Conservation (phyloP, 2,888 invertebrate species). For the Drosophila rellima region DNA sequence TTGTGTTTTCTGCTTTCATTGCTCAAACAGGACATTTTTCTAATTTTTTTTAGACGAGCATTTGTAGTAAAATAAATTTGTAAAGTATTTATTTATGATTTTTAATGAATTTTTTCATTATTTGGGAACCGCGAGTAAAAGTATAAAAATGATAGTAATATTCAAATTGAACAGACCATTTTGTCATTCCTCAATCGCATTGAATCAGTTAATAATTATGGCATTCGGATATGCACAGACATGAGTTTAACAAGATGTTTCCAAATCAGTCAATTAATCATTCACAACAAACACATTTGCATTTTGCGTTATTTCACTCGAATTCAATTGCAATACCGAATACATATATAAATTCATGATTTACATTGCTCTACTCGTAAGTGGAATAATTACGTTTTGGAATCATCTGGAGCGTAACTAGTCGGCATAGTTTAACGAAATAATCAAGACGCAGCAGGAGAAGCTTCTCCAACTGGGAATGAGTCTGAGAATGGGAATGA, state of each 20-base stretch:
- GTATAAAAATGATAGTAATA: neutral
- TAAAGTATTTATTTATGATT: too few relatives aligned
- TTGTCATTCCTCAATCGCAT: slow-evolving; percentile 1
- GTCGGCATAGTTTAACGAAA: slow-evolving; percentile 12
- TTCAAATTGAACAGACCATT: neutral
- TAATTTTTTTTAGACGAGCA: too few relatives aligned
- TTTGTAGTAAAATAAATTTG: too few relatives aligned
- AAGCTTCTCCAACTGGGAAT: neutral
- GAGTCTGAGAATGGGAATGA: neutral
- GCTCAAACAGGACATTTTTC: too few relatives aligned
- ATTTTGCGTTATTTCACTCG: slow-evolving; percentile 20
- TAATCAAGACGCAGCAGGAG: slow-evolving; percentile 24
- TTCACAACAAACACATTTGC: slow-evolving; percentile 33
- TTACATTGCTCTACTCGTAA: neutral
- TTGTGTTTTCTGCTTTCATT: too few relatives aligned
- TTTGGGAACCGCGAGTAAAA: too few relatives aligned
- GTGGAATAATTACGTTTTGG: slow-evolving; percentile 11
- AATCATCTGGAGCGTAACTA: slow-evolving; percentile 3
- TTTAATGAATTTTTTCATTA: too few relatives aligned
- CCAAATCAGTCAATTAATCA: slow-evolving; percentile 51
- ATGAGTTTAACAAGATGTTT: slow-evolving; percentile 28
- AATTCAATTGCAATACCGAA: slow-evolving; percentile 1
- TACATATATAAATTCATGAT: slow-evolving; percentile 1
- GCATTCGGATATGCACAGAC: slow-evolving; percentile 5
- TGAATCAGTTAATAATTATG: slow-evolving; percentile 18